Conservation (phyloP, 2,113 vertebrate genomes). For the Zapornia atra region DNA sequence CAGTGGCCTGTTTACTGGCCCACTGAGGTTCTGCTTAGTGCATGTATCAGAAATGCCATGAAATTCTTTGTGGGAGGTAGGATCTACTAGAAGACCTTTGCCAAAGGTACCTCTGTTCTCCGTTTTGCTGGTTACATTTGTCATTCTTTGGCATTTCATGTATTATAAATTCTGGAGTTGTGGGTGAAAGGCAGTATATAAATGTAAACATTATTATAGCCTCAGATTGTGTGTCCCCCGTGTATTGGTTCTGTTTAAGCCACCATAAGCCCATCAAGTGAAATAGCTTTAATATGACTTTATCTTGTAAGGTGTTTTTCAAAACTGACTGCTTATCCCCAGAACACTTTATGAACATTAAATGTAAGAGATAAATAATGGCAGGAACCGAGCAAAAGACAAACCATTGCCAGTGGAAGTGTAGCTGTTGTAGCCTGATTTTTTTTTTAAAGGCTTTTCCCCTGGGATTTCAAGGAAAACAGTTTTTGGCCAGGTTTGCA, state of each 20-base stretch:
- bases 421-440: conserved; percentile 5
- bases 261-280: conserved; percentile 35
- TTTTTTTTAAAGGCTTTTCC: conserved; percentile 12
- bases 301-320: conserved; percentile 62
- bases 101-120: background rate
- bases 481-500: background rate
- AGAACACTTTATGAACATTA: background rate
- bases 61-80: background rate
- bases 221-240: background rate
- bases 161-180: background rate
- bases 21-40: background rate
- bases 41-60: background rate
- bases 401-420: conserved; percentile 12
- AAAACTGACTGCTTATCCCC: conserved; percentile 51
- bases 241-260: conserved; percentile 9
- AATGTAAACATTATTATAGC: conserved; percentile 20
- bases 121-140: background rate
- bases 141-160: background rate
- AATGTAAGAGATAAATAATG: conserved; percentile 45
- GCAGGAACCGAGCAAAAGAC: background rate
- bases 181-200: conserved; percentile 25
- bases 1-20: background rate
- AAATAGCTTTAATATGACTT: conserved; percentile 50
- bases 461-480: background rate
- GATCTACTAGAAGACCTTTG: background rate